Base-by-base conservation (phyloP, 2,797 vertebrate genomes). In the Coregonus ussuriensis region DNA sequence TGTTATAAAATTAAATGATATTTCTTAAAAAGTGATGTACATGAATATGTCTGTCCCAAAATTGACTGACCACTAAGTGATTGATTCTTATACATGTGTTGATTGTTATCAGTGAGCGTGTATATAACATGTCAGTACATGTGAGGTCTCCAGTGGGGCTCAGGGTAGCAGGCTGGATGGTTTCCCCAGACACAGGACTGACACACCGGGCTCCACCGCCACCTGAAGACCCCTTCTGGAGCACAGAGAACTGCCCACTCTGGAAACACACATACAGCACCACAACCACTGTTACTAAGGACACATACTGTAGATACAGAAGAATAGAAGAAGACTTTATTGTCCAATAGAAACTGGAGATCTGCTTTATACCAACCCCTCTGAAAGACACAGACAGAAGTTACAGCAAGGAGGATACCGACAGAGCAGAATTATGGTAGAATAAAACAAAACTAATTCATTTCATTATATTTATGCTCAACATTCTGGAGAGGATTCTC, bases 171-270 rank as follows among this genome's bases (percentile, higher is more conserved):
- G 4, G 54, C 47, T 88, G 89, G 2, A 93, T 29, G 1, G 53
- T 53, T 70, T 92, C 88, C 81, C 97, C 96, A 0, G 91, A 96
- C 6, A 52, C 11, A 1, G 93, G 94, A 81, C 95, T 94, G 77
- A 96, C 93, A 80, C 97, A 99, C 93, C 93, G 95, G 67, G 37
- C 76, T 66, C 76, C 78, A 7, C 79, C 81, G 31, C 29, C 68
- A 1, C 77, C 77, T n/a, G 76, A 66, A 41, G 82, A 71, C 0
- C 85, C 88, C 52, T 52, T 91, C 93, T 98, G 98, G 67, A 95
- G 88, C 77, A 94, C 79, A 0, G 88, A 77, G 47, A 95, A 97
- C 53, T 92, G 89, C 4, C 97, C 97, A 0, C 93, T 93, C 97
- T 99, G 81, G 72, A 85, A 87, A 75, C 31, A 72, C 70, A 59